phyloP scores from a whole-genome alignment of 2,797 vertebrate genomes.

The Acropternis orthonyx region DNA sequence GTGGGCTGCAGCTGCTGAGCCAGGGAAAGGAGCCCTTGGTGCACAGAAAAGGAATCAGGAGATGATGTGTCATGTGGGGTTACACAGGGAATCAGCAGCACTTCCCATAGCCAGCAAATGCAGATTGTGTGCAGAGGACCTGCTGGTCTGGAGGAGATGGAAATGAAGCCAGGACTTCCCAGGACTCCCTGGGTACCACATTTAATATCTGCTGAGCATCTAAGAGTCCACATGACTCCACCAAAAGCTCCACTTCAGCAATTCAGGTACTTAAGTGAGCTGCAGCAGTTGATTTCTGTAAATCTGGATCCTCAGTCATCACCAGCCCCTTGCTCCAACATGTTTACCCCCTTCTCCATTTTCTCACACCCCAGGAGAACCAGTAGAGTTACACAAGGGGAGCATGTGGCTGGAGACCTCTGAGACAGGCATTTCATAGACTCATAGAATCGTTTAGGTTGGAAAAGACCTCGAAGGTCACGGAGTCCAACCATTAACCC shows the following conservation, averaged over 20 bases:
- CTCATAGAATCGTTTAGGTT: neutral
- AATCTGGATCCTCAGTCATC: neutral
- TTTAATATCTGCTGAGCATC: neutral
- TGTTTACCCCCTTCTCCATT: neutral
- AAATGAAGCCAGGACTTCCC: neutral
- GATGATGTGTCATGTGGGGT: conserved; percentile 33
- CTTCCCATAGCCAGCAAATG: neutral
- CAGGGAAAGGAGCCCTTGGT: conserved; percentile 33
- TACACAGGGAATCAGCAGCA: neutral
- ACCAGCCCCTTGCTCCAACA: neutral
- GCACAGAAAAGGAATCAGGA: neutral
- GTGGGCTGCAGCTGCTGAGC: neutral
- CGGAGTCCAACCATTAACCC: neutral
- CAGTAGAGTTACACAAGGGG: neutral
- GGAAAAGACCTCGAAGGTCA: neutral
- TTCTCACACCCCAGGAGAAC: neutral
- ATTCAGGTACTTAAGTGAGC: neutral
- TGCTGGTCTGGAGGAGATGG: neutral
- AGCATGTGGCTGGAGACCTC: neutral
- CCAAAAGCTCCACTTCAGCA: neutral
- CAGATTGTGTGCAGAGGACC: neutral
- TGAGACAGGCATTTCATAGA: neutral
- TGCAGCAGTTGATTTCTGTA: neutral
- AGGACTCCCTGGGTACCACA: neutral
- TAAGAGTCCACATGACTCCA: fast-evolving